Evolutionary conservation across 2,797 vertebrate species (phyloP), one percentile per base, ranked within the genome.

Genomic region (Heteromormyrus szaboi): DNA sequence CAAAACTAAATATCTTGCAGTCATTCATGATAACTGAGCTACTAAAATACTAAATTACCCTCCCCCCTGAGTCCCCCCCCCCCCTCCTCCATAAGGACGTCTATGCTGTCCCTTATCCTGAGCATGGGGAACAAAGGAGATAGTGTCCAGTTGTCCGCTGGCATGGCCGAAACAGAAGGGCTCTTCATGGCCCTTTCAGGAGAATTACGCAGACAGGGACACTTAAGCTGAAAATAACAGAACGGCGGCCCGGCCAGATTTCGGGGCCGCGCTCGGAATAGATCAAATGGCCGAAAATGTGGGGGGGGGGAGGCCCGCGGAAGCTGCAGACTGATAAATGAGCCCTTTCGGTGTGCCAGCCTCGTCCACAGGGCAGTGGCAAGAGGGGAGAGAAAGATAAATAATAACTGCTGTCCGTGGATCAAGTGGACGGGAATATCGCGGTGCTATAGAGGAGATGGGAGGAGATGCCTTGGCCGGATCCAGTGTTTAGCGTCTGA

Each of bases 141-240:
- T 50, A 41, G 65, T 88, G 68, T 88, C 68, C 50, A n/a, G 51
- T 81, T 88, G 68, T 54, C 14, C 72, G 46, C 87, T 2, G 17
- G 48, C 41, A 19, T 17, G 7, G 53, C 44, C 29, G 22, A 8
- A 53, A 86, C 88, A 89, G 22, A 89, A 89, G 56, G 88, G 2
- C 83, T 86, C 46, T 72, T 89, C 88, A 68, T 33, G 22, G 17
- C 12, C 76, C 11, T 46, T 48, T 84, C 3, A 22, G 87, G 72
- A 33, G 48, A 56, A 56, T 81, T 44, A 72, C 51, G 19, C 87
- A 37, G 62, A 41, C 87, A 37, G 87, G 22, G 88, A 83, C 41
- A 29, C 88, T 88, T 84, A 84, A 88, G 88, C 88, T 59, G 88
- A 88, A 79, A 62, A 79, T 76, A 37, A 53, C 50, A 88, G 68